Evolutionary conservation across 2,113 vertebrate genomes (phyloP), one percentile per base, ranked within the genome.

Genomic region (Ranitomeya imitator): DNA sequence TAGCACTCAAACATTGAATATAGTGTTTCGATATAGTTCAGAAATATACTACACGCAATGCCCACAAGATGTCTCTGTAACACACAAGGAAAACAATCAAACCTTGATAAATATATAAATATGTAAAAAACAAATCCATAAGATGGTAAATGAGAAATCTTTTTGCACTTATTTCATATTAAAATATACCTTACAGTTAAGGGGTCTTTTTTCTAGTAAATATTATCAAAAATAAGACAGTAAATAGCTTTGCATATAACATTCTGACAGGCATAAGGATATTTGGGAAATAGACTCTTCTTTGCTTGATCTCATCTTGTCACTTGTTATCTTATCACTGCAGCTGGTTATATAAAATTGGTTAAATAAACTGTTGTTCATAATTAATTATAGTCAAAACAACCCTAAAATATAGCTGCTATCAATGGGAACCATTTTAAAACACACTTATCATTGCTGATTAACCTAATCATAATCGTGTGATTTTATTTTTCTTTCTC

Each of bases 11-110:
- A 45, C 5, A 45, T 45, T 45, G 37, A 45, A 45, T 45, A 4
- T 45, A 45, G 37, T 45, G 21, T 65, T 9, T 2, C 63, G 1
- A n/a, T 65, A 10, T 65, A 19, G 63, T 65, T 65, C 19, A n/a
- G 10, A 65, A n/a, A n/a, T 6, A 65, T n/a, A n/a, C 8, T 71
- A 26, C 67, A 12, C 67, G 0, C 67, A 14, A 26, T 23, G 9
- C 26, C 67, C 67, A 71, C 67, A 71, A 71, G 67, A 71, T 71
- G 67, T 71, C 67, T 71, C 67, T 71, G 10, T 31, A 71, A 71
- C 67, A 71, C 67, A 71, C 23, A 71, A 71, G n/a, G 67, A 26
- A 71, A 71, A 23, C n/a, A 71, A 71, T 11, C 65, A 67, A 14
- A 14, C 11, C 67, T 11, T 26, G 6, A 26, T 26, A 23, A 26